phyloP scores from a whole-genome alignment of 2,113 vertebrate species.

The Dolichotis patagonum region DNA sequence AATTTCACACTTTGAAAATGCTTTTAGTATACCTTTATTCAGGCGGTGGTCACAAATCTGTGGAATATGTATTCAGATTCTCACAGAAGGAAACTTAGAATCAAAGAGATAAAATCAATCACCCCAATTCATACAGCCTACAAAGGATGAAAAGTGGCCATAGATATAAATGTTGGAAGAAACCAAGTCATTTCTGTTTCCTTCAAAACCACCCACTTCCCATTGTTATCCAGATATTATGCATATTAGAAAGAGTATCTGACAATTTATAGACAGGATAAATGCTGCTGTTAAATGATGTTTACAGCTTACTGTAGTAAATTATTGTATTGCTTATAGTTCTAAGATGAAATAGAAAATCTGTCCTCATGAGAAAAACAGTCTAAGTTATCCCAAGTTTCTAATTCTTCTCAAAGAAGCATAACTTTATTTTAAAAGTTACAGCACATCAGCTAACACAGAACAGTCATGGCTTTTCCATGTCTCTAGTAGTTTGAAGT shows the following conservation, averaged over 20 bases:
- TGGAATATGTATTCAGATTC: neutral
- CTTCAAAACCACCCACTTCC: conserved; percentile 20
- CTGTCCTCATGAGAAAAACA: neutral
- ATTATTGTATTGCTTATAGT: conserved; percentile 3
- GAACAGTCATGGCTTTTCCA: neutral
- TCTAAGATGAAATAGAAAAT: conserved; percentile 22
- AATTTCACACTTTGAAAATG: neutral
- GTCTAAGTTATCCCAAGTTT: neutral
- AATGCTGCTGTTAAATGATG: conserved; percentile 1
- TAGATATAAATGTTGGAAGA: neutral
- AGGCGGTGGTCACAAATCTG: neutral
- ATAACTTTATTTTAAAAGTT: neutral
- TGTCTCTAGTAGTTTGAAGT: neutral
- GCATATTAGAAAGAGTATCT: neutral
- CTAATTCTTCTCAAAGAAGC: neutral
- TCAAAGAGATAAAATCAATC: neutral
- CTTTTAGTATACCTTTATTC: neutral
- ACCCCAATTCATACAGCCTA: neutral
- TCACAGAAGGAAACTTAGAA: neutral
- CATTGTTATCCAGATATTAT: neutral
- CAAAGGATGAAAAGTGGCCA: neutral
- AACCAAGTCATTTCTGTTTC: neutral
- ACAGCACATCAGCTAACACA: accelerated
- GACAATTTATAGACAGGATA: neutral
- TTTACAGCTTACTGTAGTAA: neutral